Conservation (phyloP, 2,797 vertebrate species). For the Sebastes trivittatus region DNA sequence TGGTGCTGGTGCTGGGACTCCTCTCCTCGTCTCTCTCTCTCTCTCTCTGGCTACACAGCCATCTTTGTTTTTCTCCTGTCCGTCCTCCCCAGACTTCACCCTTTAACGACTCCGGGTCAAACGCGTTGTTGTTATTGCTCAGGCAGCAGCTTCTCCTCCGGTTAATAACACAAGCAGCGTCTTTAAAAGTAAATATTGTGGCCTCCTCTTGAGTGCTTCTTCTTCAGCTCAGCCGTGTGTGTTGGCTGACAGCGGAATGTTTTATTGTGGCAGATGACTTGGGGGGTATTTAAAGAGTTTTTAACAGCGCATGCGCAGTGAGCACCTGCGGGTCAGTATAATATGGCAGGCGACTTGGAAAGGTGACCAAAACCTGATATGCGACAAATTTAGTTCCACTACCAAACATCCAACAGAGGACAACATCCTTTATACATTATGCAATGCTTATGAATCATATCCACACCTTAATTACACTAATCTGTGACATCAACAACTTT, state of each 20-base stretch:
- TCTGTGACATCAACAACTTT: no score
- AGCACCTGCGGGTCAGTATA: slow-evolving; percentile 70
- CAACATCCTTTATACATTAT: background rate
- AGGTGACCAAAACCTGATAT: slow-evolving; percentile 76
- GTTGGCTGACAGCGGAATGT: slow-evolving; percentile 80
- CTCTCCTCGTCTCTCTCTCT: slow-evolving; percentile 11
- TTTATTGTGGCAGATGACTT: slow-evolving; percentile 85
- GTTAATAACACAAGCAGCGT: slow-evolving; percentile 35
- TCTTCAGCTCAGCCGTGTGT: slow-evolving; percentile 40
- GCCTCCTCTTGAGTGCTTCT: no score
- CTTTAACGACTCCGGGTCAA: slow-evolving; percentile 70
- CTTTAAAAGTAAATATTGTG: slow-evolving; percentile 51
- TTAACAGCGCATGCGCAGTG: slow-evolving; percentile 77
- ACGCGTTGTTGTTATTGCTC: slow-evolving; percentile 43
- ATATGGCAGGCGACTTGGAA: slow-evolving; percentile 52
- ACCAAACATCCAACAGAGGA: background rate
- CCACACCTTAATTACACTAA: no score
- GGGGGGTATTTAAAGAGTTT: slow-evolving; percentile 85
- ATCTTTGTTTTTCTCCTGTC: slow-evolving; percentile 86
- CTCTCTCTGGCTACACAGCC: slow-evolving; percentile 81
- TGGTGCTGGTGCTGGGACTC: slow-evolving; percentile 10
- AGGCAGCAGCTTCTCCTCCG: slow-evolving; percentile 19
- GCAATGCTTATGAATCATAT: background rate
- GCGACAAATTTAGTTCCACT: slow-evolving; percentile 67
- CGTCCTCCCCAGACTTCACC: slow-evolving; percentile 73